Base-by-base conservation (phyloP, 2,113 vertebrate species). In the Serilophus lunatus region DNA sequence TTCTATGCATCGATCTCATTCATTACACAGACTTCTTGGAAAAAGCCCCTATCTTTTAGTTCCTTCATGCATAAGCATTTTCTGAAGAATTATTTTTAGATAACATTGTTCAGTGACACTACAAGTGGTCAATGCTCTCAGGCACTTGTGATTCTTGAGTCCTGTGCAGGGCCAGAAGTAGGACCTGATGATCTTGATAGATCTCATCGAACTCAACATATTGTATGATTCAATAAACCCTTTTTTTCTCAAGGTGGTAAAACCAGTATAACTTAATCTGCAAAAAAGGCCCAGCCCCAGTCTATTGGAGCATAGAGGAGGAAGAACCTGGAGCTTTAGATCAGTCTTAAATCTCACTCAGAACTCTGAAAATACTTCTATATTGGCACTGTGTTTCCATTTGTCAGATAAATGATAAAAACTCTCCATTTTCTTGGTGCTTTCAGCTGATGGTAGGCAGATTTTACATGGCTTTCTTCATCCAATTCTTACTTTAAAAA, bases 381-480 rank as follows among this genome's bases (percentile, higher is more conserved):
- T 82, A 96, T 95, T 87, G 95, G 80, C 72, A 57, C 80, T 35
- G 25, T 29, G 47, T 53, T 93, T 91, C 76, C 57, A 2, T 78
- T 91, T 89, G 36, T 74, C 36, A 91, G 82, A 86, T 88, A 94
- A 94, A 80, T 7, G 4, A 90, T 86, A 93, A 96, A 94, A 94
- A 70, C 5, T 1, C 66, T 82, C 56, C 0, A 13, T 82, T 95
- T 94, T 77, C 76, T 83, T 81, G 45, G 44, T 81, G 71, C 23
- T 88, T 96, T 95, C 91, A 93, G 95, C 96, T 96, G 90, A 96
- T 60, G 64, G 59, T 79, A 95, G 88, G 84, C 91, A 97, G 65
- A 93, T 96, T 91, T 93, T 82, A 89, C 61, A 88, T 53, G n/a
- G 76, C 31, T 82, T 83, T 40, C 87, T 92, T 89, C 76, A 84